phyloP scores from a whole-genome alignment of 2,113 vertebrate genomes.

The Rhinopomastus cyanomelas region DNA sequence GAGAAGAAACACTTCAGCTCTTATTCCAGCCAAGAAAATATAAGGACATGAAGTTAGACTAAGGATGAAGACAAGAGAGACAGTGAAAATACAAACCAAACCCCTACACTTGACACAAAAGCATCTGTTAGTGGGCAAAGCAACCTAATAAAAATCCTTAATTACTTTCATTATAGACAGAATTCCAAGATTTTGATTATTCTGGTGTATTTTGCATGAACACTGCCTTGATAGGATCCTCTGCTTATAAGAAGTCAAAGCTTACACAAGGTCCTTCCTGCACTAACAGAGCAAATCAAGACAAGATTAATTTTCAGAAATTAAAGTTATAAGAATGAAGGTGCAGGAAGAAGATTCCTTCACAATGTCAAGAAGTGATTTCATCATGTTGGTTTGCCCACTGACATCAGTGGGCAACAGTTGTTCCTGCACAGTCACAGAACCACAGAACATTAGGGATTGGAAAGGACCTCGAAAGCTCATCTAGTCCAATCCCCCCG shows the following conservation, averaged over 20 bases:
- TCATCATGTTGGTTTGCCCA: not conserved
- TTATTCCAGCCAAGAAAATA: not conserved
- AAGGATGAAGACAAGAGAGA: not conserved
- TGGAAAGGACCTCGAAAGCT: no score
- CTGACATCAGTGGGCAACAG: constrained; percentile 10
- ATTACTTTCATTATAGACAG: no score
- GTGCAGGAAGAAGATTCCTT: not conserved
- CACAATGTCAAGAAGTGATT: not conserved
- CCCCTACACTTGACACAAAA: not conserved
- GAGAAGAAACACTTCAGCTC: not conserved
- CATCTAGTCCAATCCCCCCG: no score
- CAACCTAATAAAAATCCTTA: no score
- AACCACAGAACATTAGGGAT: no score
- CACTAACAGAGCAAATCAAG: not conserved
- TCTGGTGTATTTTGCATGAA: no score
- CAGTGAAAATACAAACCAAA: not conserved
- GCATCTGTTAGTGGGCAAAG: not conserved
- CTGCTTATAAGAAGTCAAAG: not conserved
- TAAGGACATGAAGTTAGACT: not conserved
- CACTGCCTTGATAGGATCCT: not conserved
- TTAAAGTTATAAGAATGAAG: not conserved
- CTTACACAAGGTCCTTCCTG: not conserved
- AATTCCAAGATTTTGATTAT: no score
- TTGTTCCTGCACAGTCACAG: constrained; percentile 37
- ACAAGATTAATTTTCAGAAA: not conserved